Evolutionary conservation across 2,797 vertebrate genomes (phyloP), one percentile per base, ranked within the genome.

Genomic region (Strix occidentalis): DNA sequence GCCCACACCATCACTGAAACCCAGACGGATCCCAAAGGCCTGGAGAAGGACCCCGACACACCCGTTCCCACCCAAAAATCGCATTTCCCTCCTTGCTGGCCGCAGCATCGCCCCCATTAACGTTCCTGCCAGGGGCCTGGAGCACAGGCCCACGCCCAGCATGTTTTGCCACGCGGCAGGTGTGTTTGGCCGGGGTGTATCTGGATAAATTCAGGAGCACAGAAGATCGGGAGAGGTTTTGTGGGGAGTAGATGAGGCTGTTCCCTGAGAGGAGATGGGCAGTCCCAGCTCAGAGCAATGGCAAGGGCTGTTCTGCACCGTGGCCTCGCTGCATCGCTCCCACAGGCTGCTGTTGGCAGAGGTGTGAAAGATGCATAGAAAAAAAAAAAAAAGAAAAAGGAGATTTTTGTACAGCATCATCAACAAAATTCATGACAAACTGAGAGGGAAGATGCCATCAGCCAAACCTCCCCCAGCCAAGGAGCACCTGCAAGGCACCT

Each of bases 121-220:
- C 41, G 21, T 18, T 66, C 74, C 64, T 43, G 56, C 45, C 50
- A 33, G 53, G n/a, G 61, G 56, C 51, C 50, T 29, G 53, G n/a
- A 72, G 31, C 35, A 16, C 6, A 6, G 29, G 46, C 26, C 39
- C 5, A 2, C 5, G 43, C 37, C 20, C 37, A 9, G 50, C 5
- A 4, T 4, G 2, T 37, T 60, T 24, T 4, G 3, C 37, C 20
- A 11, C 1, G 0, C 1, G 0, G 65, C 58, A 35, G 15, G 37
- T 16, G 37, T 9, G 39, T 2, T 25, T 2, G 13, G 21, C 50
- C 37, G 25, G 54, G 33, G 23, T 33, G 5, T 6, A 26, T 53
- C 53, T 11, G 64, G 46, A 29, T 24, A 43, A 28, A 33, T 51
- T 21, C 10, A 19, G 75, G 28, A 71, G 70, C 10, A 3, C 3